Evolutionary conservation across 2,113 vertebrate species (phyloP).

Genomic region (Ophiodon elongatus): DNA sequence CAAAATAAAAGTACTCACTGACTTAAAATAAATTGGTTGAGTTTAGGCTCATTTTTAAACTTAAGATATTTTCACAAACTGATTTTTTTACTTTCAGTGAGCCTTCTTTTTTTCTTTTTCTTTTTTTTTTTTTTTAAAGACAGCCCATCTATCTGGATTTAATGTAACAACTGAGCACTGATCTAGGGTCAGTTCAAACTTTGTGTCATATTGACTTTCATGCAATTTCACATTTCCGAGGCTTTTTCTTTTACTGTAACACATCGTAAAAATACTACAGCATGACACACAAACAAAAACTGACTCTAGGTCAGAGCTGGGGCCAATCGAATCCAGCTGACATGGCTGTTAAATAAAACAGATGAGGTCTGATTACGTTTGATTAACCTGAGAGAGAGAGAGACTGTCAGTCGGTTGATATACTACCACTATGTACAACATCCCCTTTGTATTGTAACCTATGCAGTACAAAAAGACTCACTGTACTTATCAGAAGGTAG

Average conservation of each 20-base stretch:
- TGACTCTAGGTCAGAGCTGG: conserved; percentile 35
- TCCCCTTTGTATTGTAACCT: conserved; percentile 49
- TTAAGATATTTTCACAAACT: conserved; percentile 50
- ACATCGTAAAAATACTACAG: conserved; percentile 1
- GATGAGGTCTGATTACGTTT: conserved; percentile 70
- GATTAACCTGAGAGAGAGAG: conserved; percentile 77
- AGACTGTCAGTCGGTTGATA: conserved; percentile 61
- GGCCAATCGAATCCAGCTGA: conserved; percentile 33
- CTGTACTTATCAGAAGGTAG: conserved; percentile 42
- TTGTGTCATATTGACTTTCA: conserved; percentile 30
- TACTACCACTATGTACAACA: conserved; percentile 65
- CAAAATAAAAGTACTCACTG: conserved; percentile 57
- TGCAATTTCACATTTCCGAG: conserved; percentile 40
- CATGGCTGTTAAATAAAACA: conserved; percentile 55
- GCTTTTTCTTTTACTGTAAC: conserved; percentile 10
- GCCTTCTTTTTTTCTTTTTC: conserved; percentile 16
- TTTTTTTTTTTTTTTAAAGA: conserved; percentile 17
- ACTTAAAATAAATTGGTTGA: conserved; percentile 66
- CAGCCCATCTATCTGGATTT: conserved; percentile 38
- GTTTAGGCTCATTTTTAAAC: conserved; percentile 54
- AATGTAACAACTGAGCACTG: conserved; percentile 35
- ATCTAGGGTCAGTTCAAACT: conserved; percentile 32
- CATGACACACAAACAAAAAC: conserved; percentile 17
- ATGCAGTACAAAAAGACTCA: conserved; percentile 48
- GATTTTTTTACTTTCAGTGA: conserved; percentile 25